Conservation (phyloP, 2,797 vertebrate genomes). For the Dipus sagitta region DNA sequence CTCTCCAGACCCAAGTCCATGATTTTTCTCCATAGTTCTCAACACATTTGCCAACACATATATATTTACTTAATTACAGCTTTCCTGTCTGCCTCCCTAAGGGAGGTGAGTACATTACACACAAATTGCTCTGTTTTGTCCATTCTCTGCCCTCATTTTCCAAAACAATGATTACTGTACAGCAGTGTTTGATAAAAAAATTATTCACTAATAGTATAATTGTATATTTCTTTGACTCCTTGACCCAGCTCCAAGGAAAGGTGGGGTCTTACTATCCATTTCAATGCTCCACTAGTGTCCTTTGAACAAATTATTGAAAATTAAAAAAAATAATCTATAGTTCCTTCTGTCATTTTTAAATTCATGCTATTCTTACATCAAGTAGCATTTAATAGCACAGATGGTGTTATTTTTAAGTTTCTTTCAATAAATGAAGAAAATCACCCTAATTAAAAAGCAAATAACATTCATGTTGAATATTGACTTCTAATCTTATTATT, state of each 20-base stretch:
- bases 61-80: background rate
- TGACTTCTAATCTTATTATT: slow-evolving; percentile 51
- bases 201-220: background rate
- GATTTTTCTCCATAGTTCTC: background rate
- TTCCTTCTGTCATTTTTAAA: slow-evolving; percentile 48
- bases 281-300: background rate
- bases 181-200: background rate
- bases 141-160: background rate
- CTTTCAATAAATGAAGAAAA: slow-evolving; percentile 41
- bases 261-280: background rate
- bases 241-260: background rate
- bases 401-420: slow-evolving; percentile 68
- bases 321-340: slow-evolving; percentile 18
- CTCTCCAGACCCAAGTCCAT: too few relatives aligned
- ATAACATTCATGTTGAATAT: background rate
- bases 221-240: background rate
- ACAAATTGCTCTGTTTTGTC: background rate
- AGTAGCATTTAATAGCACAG: slow-evolving; percentile 62
- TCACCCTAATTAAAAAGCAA: slow-evolving; percentile 36
- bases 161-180: background rate
- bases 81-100: background rate
- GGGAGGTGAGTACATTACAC: background rate
- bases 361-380: slow-evolving; percentile 2
- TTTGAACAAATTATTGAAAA: slow-evolving; percentile 41
- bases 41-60: background rate